Evolutionary conservation across 2,797 vertebrate genomes (phyloP), one percentile per base, ranked within the genome.

Genomic region (Hipposideros larvatus): DNA sequence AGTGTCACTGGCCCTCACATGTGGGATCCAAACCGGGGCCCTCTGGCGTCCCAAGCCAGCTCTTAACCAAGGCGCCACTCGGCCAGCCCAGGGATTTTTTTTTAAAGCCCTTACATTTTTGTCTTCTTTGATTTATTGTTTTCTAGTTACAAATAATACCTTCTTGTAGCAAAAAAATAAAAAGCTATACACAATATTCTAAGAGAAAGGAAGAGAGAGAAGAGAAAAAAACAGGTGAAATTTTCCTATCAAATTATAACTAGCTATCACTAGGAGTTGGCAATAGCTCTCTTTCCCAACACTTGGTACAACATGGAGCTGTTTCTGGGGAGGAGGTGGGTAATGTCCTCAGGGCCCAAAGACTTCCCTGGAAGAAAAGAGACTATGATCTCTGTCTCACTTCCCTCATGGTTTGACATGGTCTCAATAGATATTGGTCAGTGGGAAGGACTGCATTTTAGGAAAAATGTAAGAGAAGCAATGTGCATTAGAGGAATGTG

Each of bases 121-220:
- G 73, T 73, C 74, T 68, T 22, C 53, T 74, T 84, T 61, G 57
- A 80, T 91, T 95, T 94, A 66, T 82, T 74, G 11, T 94, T 94
- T 95, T 68, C 91, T 68, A 61, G 26, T 43, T 93, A 74, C 73
- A 88, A 93, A 77, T 82, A 96, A 90, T 55, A 31, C 11, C 89
- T 83, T 87, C 10, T 22, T 63, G n/a, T 13, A 48, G 11, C 46
- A 65, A 65, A 7, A 63, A 82, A 82, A 46, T 71, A 53, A 65
- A 78, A 83, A 61, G 26, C 88, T 46, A 70, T 37, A 55, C 26
- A 86, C 73, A 94, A 51, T 86, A 85, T 57, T 82, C 57, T 57
- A 28, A 93, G 43, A 43, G 48, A 28, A 80, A 43, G 57, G 80
- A 85, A 63, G 31, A 55, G 7, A 71, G 21, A 92, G 46, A n/a